Base-by-base conservation (phyloP, 2,888 invertebrate species). In the Ochropleura leucogaster region DNA sequence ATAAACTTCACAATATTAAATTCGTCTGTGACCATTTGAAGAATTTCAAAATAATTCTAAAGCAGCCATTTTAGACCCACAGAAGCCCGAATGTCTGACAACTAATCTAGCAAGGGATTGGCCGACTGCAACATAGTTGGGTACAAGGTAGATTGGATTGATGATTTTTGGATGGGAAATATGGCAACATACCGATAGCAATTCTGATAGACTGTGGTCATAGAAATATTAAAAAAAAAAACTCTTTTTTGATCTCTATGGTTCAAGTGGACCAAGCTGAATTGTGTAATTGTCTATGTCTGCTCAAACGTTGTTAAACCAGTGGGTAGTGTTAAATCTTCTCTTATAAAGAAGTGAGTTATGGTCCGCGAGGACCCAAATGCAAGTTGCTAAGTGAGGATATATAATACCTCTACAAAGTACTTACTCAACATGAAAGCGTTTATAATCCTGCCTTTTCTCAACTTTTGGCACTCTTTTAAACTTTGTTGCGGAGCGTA, bases 371-470 rank as follows among this genome's bases (percentile, higher is more conserved):
- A 4, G 8, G 10, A 2, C 12, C 16, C 18, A 30, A 30, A 20
- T 63, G 30, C 12, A 20, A 7, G n/a, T 65, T 20, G 10, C 0
- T 51, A 16, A n/a, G 9, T n/a, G 65, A 65, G n/a, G 65, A 74
- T 59, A 74, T 57, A 57, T 74, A 59, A 66, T 57, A 74, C 49
- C 65, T 44, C 12, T 49, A 49, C 44, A 64, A 74, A 65, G 63
- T 57, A 60, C 42, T 44, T 57, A 60, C 42, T 44, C 16, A 64
- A 64, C 42, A 74, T 64, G 57, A 49, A 74, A 57, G 30, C 57
- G 44, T 74, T 74, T 65, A 55, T 74, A 59, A 66, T 40, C 44
- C 74, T 66, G 49, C 49, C 57, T 74, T 65, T 49, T 10, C 16
- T 16, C 1, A 66, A 74, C 44, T 74, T 73, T 49, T 20, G 5